These are phyloP conservation scores for Myathropa florea DNA, from an alignment of 2,888 invertebrate genomes.

Conservation along the genomic window DNA sequence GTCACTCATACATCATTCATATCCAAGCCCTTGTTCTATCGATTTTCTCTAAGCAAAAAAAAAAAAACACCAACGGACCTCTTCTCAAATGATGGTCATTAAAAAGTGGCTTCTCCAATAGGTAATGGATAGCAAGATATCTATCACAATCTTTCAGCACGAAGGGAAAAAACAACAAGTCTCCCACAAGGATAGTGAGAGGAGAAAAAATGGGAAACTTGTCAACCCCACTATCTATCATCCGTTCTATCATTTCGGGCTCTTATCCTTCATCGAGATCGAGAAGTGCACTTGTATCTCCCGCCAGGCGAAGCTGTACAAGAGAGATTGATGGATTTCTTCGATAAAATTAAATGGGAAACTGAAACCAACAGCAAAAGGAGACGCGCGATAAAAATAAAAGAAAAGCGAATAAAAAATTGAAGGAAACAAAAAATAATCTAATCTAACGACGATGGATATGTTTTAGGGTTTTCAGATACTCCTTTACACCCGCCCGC, in stretches of 20 bases:
- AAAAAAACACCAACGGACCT: not conserved
- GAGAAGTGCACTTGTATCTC: conserved; percentile 41
- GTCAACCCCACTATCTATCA: conserved; percentile 31
- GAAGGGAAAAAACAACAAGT: not conserved
- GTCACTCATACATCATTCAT: not conserved
- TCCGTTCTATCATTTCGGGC: conserved; percentile 19
- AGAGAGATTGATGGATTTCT: conserved; percentile 56
- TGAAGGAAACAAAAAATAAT: conserved; percentile 13
- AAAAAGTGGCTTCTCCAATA: not conserved
- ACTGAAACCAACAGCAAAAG: not conserved
- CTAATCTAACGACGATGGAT: conserved; percentile 36
- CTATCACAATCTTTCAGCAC: not conserved
- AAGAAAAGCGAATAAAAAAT: conserved; percentile 9
- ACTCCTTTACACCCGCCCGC: not conserved
- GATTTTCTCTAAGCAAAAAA: not conserved
- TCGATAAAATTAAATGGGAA: conserved; percentile 51
- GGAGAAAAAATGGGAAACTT: not conserved
- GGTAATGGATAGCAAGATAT: not conserved
- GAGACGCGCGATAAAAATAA: conserved; percentile 13
- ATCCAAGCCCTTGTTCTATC: not conserved
- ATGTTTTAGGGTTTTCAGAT: conserved; percentile 30
- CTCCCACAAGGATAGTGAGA: not conserved
- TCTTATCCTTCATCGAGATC: conserved; percentile 29
- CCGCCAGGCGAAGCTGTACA: not conserved
- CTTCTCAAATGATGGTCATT: conserved; percentile 5